Conservation (phyloP, 1,140 invertebrate genomes). For the Drosophila azteca region DNA sequence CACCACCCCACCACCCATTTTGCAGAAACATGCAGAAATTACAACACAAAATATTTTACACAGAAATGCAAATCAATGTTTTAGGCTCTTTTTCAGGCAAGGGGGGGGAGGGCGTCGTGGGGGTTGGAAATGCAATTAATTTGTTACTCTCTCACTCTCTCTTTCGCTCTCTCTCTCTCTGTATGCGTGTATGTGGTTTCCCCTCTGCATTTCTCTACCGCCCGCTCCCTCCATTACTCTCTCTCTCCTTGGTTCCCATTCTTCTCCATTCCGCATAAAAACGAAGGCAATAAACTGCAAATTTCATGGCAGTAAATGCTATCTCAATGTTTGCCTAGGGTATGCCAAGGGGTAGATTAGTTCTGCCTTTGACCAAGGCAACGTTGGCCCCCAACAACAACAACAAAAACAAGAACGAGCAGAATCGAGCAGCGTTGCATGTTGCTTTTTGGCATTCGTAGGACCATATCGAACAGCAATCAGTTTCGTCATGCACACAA, state of each 20-base stretch:
- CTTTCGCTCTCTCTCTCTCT: background rate
- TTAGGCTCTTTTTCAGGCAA: slow-evolving; percentile 28
- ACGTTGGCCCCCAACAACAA: no score
- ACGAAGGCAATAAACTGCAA: slow-evolving; percentile 62
- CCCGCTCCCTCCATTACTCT: background rate
- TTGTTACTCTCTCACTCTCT: slow-evolving; percentile 28
- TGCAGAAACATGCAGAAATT: slow-evolving; percentile 36
- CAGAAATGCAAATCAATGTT: slow-evolving; percentile 61
- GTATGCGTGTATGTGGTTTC: slow-evolving; percentile 11
- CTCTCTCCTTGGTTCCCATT: slow-evolving; percentile 14
- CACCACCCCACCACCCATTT: slow-evolving; percentile 1
- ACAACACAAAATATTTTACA: no score
- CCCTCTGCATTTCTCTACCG: no score
- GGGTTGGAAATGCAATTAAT: slow-evolving; percentile 50
- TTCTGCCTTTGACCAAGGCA: no score
- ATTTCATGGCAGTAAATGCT: slow-evolving; percentile 63
- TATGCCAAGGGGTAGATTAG: slow-evolving; percentile 18
- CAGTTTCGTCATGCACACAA: no score
- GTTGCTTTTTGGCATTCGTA: no score
- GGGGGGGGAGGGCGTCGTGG: no score
- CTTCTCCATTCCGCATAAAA: slow-evolving; percentile 28
- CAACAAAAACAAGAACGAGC: no score
- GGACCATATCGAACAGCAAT: no score
- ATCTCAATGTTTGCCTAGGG: slow-evolving; percentile 51
- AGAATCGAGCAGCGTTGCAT: no score